A percentile compares a stretch with the other conserved stretches of the same genome.
Conservation (phyloP, 2,797 vertebrate genomes). For the Acrossocheilus fasciatus region DNA sequence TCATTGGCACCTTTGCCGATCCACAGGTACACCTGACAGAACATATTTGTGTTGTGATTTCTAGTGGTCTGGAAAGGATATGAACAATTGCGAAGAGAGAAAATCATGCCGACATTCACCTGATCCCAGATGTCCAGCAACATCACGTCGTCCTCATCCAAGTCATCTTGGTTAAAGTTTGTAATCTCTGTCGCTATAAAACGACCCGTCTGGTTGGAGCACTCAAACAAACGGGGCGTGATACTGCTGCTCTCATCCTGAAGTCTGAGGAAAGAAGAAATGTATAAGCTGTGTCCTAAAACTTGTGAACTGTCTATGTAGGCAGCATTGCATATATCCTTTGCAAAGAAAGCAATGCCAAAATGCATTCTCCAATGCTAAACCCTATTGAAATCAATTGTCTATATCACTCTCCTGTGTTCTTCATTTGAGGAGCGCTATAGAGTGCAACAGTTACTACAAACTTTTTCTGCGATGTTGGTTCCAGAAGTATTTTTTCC, state of each 20-base stretch:
- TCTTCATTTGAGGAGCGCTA: not conserved
- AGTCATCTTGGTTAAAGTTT: slow-evolving; percentile 85
- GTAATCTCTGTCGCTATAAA: slow-evolving; percentile 85
- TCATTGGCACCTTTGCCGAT: slow-evolving; percentile 81
- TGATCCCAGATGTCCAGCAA: slow-evolving; percentile 87
- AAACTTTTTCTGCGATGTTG: not conserved
- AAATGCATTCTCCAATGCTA: not conserved
- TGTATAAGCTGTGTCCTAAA: not conserved
- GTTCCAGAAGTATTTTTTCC: not conserved
- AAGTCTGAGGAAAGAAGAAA: slow-evolving; percentile 70
- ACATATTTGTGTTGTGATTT: not conserved
- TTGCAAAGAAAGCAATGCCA: not conserved
- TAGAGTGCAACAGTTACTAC: not conserved
- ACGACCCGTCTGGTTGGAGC: slow-evolving; percentile 86
- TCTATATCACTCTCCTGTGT: not conserved
- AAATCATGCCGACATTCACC: slow-evolving; percentile 67
- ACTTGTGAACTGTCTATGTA: not conserved
- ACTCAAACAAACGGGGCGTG: slow-evolving; percentile 84
- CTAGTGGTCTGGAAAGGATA: not conserved
- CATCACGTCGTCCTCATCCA: slow-evolving; percentile 86
- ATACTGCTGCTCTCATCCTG: slow-evolving; percentile 77
- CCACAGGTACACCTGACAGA: slow-evolving; percentile 85
- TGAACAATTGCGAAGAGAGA: not conserved
- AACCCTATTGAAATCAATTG: not conserved
- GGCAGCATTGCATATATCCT: not conserved